Base-by-base conservation (phyloP, 2,797 vertebrate species). In the Saxicola maurus region DNA sequence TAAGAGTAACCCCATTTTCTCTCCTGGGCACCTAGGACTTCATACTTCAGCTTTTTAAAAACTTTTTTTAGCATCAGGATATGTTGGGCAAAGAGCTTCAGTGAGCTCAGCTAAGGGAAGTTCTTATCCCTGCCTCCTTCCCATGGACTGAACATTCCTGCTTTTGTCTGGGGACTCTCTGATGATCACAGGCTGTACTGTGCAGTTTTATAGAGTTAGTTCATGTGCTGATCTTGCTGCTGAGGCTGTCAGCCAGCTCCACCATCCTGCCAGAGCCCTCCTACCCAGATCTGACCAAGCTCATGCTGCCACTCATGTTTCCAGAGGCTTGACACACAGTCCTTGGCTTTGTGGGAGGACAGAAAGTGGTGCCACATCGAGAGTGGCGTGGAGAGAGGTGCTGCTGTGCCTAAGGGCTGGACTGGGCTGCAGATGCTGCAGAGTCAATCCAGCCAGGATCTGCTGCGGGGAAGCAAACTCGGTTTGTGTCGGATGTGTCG, bases 111-210 rank as follows among this genome's bases (percentile, higher is more conserved):
- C 83, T 66, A 0, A 1, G 59, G 17, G n/a, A 66, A 80, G 31
- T 64, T 64, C 86, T 91, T 6, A 4, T 82, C 67, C 56, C n/a
- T 79, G 37, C 53, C 42, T 82, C 52, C 52, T 82, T 86, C 33
- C 67, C 38, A 1, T 17, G 78, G 82, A 76, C 84, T 56, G 92
- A 90, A 82, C 82, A 82, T 59, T 57, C 51, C 77, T 3, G 52
- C 90, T 72, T 93, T 94, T 88, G 77, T 88, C 77, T 59, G 72
- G 52, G 61, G 56, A 37, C 75, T 90, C 90, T 95, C 73, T 93
- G 90, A 86, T 91, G 75, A 27, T 73, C 81, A 55, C 75, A 81
- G 48, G 65, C 40, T 61, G 66, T 14, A 8, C 76, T 31, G 21
- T 46, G 68, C 56, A 4, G 14, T 90, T 45, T 42, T 37, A 30